Percentiles rank a stretch among this genome's conserved stretches.
Evolutionary conservation across 1,140 invertebrate species (phyloP).

Genomic region (Drosophila nigrodunni): DNA sequence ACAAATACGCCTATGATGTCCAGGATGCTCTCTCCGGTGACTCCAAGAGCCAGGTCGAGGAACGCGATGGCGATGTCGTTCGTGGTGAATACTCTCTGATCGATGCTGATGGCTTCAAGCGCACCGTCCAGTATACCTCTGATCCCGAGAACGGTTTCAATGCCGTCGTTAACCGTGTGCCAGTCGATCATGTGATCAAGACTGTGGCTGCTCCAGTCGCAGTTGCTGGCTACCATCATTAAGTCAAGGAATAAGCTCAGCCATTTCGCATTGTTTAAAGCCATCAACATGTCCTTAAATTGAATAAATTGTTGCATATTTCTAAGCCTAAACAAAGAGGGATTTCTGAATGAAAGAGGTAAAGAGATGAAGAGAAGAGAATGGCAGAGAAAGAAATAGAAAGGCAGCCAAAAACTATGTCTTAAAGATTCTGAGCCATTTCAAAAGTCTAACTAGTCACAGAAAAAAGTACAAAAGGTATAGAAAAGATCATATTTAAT

Average conservation of each 20-base stretch:
- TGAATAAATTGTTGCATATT: slow-evolving; percentile 79
- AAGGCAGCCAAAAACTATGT: neutral
- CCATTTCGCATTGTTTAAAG: slow-evolving; percentile 18
- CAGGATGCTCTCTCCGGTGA: slow-evolving; percentile 86
- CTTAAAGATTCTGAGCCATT: no score
- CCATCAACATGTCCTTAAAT: slow-evolving; percentile 18
- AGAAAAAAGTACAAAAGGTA: no score
- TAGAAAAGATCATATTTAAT: no score
- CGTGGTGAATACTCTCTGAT: slow-evolving; percentile 79
- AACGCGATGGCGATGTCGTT: slow-evolving; percentile 86
- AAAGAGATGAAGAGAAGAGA: neutral
- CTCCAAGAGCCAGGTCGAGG: slow-evolving; percentile 87
- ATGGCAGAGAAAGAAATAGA: neutral
- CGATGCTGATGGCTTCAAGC: slow-evolving; percentile 80
- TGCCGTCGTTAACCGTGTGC: slow-evolving; percentile 84
- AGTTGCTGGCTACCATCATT: slow-evolving; percentile 61
- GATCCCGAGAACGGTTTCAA: slow-evolving; percentile 84
- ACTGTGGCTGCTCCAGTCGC: slow-evolving; percentile 60
- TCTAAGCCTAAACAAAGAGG: slow-evolving; percentile 51
- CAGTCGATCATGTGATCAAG: slow-evolving; percentile 77
- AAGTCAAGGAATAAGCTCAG: slow-evolving; percentile 18
- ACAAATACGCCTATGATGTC: slow-evolving; percentile 85
- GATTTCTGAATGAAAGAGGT: neutral
- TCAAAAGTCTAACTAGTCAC: no score
- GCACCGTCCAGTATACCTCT: slow-evolving; percentile 84